Conservation (phyloP, 2,888 invertebrate genomes). For the Drosophila conformis region DNA sequence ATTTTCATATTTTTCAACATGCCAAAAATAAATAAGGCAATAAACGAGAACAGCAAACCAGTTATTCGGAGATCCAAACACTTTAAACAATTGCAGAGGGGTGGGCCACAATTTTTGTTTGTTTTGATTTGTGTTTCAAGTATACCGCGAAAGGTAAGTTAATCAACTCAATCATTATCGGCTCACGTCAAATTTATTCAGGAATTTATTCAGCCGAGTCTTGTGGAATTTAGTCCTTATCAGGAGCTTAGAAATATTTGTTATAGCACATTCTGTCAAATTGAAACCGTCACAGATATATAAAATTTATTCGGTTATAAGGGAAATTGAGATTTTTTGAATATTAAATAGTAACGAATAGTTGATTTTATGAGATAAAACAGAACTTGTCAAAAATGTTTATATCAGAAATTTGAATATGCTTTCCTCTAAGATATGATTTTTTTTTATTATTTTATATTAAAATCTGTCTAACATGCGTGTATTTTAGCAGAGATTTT, state of each 20-base stretch:
- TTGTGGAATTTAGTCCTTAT: background rate
- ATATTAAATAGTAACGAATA: background rate
- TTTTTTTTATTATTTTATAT: background rate
- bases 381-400: background rate
- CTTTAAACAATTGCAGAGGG: background rate
- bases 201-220: background rate
- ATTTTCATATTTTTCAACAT: background rate
- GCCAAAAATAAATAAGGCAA: background rate
- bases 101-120: too few species aligned
- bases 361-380: background rate
- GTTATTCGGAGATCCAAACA: background rate
- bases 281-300: background rate
- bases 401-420: background rate
- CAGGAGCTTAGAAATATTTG: background rate
- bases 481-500: background rate
- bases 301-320: background rate
- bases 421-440: rapidly evolving
- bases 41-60: background rate
- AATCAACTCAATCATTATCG: background rate
- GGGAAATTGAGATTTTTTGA: too few species aligned
- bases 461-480: background rate
- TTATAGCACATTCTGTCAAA: background rate
- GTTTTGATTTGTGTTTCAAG: background rate
- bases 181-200: background rate
- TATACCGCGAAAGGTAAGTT: background rate